phyloP scores from a whole-genome alignment of 2,113 vertebrate genomes.

The Calidris pugnax region DNA sequence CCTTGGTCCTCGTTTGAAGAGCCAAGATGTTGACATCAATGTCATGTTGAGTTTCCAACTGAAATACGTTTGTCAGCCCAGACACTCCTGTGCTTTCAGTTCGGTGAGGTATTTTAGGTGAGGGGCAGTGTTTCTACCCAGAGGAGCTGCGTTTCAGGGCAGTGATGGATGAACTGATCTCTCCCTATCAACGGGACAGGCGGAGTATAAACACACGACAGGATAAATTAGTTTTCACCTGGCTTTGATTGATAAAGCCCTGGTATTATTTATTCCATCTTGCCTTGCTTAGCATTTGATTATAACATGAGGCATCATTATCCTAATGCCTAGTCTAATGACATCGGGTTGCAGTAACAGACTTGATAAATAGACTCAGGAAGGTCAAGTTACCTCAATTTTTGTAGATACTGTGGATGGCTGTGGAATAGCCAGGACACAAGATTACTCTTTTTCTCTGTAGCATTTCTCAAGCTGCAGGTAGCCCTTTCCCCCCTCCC shows the following conservation, averaged over 20 bases:
- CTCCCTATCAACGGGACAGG: neutral
- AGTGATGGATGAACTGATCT: neutral
- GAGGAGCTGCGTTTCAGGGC: neutral
- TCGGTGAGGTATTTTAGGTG: neutral
- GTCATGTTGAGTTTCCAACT: neutral
- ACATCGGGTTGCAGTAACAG: neutral
- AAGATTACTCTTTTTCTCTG: neutral
- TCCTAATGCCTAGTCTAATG: neutral
- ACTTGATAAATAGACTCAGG: neutral
- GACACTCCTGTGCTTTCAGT: neutral
- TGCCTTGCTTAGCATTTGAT: conserved; percentile 7
- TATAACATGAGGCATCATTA: neutral
- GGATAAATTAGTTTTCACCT: neutral
- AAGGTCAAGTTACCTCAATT: neutral
- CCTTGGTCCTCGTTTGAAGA: neutral
- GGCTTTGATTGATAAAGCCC: conserved; percentile 12
- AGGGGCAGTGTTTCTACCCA: neutral
- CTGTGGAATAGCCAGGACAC: neutral
- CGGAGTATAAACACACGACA: accelerated
- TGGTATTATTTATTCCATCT: neutral
- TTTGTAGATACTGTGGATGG: neutral
- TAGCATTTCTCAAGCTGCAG: neutral
- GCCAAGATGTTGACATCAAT: neutral
- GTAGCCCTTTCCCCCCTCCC: neutral
- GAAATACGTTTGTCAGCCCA: neutral